These are phyloP conservation scores for Sericinus montela DNA, from an alignment of 2,888 invertebrate species.

Conservation along the genomic window DNA sequence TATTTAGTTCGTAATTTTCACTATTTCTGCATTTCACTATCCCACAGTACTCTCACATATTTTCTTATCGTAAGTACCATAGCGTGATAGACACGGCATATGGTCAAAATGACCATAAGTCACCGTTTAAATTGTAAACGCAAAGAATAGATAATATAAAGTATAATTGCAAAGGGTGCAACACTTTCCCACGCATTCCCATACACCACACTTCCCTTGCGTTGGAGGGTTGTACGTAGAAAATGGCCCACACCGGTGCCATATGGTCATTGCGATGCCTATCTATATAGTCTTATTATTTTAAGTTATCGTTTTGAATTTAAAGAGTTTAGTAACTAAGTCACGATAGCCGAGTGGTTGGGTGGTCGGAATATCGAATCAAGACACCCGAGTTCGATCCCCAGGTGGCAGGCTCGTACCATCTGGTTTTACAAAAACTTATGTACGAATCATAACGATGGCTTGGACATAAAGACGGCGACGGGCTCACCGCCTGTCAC, in stretches of 20 bases:
- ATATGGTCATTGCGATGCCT: slow-evolving; percentile 47
- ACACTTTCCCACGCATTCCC: slow-evolving; percentile 69
- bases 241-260: slow-evolving; percentile 30
- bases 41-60: slow-evolving; percentile 17
- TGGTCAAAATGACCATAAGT: slow-evolving; percentile 68
- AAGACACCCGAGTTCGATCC: too few species aligned
- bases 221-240: slow-evolving; percentile 34
- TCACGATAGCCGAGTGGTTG: too few species aligned
- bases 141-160: slow-evolving; percentile 46
- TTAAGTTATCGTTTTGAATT: slow-evolving; percentile 24
- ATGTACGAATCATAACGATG: too few species aligned
- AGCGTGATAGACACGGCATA: slow-evolving; percentile 47
- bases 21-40: not conserved
- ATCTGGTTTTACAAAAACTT: too few species aligned
- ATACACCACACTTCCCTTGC: slow-evolving; percentile 34
- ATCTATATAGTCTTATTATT: slow-evolving; percentile 45
- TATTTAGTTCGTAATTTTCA: too few species aligned
- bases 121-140: slow-evolving; percentile 56
- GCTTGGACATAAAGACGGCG: too few species aligned
- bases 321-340: slow-evolving; percentile 24
- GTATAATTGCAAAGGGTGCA: slow-evolving; percentile 58
- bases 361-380: too few species aligned
- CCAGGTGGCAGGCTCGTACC: too few species aligned
- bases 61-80: slow-evolving; percentile 26
- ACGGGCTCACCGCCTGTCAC: too few species aligned